These are phyloP conservation scores for Aleiodes sp. DNA, from an alignment of 1,140 invertebrate genomes.

Conservation along the genomic window DNA sequence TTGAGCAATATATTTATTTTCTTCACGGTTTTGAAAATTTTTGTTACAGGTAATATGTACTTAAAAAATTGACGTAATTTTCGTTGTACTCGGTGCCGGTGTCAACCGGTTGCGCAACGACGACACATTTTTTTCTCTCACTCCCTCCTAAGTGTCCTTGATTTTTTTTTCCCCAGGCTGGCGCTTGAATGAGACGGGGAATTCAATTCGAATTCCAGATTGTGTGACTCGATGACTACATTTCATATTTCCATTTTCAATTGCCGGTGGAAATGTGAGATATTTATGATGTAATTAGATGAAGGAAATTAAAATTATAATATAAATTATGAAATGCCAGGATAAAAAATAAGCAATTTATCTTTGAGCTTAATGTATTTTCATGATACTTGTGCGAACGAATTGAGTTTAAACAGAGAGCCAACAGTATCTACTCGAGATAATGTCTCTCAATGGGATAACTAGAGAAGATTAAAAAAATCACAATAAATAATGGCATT, in stretches of 20 bases:
- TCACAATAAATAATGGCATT: constrained; percentile 6
- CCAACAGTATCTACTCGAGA: neutral
- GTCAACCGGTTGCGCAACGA: constrained; percentile 3
- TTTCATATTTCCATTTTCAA: neutral
- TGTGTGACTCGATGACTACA: constrained; percentile 2
- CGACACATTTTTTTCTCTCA: neutral
- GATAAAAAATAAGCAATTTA: neutral
- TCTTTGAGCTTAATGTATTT: neutral
- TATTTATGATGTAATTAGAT: neutral
- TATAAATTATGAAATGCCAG: neutral
- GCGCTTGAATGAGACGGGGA: neutral
- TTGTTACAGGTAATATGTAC: neutral
- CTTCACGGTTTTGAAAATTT: neutral
- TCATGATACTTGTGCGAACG: neutral
- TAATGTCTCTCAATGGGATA: neutral
- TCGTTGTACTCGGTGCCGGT: too few relatives aligned
- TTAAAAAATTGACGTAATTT: neutral
- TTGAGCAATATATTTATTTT: neutral
- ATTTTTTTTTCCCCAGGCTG: constrained; percentile 3
- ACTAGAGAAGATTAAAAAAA: neutral
- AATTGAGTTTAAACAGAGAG: neutral
- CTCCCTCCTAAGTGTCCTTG: neutral
- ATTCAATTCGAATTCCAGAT: constrained; percentile 22
- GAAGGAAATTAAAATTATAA: neutral
- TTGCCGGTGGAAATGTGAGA: neutral